Evolutionary conservation across 1,140 invertebrate genomes (phyloP).

Genomic region (Aricia agestis): DNA sequence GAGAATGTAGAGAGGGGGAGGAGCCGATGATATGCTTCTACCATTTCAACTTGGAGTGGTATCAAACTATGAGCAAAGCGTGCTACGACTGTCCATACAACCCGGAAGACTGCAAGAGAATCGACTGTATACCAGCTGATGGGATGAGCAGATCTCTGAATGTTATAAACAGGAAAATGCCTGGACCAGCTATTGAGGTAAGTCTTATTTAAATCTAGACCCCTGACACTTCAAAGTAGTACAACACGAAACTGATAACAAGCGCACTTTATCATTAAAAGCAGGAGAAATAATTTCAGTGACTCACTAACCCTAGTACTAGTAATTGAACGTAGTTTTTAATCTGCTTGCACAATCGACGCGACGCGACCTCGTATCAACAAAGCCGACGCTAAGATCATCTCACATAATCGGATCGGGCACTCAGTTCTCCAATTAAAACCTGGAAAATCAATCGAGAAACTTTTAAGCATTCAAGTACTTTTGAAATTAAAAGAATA

Average conservation of each 20-base stretch:
- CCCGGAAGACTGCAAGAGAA: slow-evolving; percentile 83
- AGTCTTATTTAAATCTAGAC: slow-evolving; percentile 25
- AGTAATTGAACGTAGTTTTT: slow-evolving; percentile 5
- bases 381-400: neutral
- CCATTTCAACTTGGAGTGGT: slow-evolving; percentile 85
- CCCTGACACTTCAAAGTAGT: neutral
- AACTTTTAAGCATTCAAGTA: neutral
- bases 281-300: neutral
- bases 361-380: neutral
- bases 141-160: slow-evolving; percentile 84
- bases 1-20: slow-evolving; percentile 69
- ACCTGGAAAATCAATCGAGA: neutral
- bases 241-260: too few relatives aligned
- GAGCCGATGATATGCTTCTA: slow-evolving; percentile 83
- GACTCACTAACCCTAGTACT: neutral
- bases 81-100: slow-evolving; percentile 90
- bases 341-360: neutral
- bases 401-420: neutral
- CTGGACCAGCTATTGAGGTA: slow-evolving; percentile 90
- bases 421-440: neutral
- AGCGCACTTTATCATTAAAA: neutral
- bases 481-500: neutral
- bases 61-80: slow-evolving; percentile 90
- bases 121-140: slow-evolving; percentile 89
- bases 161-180: slow-evolving; percentile 90